Evolutionary conservation across 2,113 vertebrate genomes (phyloP), one percentile per base, ranked within the genome.

Genomic region (Tachuris rubrigastra): DNA sequence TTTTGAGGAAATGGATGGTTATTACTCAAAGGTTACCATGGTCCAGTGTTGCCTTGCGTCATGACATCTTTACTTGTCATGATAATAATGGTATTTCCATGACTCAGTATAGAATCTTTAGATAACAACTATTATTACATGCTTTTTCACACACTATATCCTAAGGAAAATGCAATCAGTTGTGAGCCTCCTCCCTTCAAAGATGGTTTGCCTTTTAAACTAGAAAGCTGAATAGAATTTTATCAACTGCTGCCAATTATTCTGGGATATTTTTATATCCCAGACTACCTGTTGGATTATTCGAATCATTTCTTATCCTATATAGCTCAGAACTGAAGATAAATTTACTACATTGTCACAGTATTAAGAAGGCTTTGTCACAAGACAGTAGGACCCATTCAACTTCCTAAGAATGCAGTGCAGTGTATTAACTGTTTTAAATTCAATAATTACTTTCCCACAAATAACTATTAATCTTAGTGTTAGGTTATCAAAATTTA

Each of bases 401-500:
- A 83, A 69, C 23, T 85, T 90, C 79, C 71, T 89, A 78, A 87
- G 82, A 89, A 78, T 60, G 22, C 22, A 63, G 20, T 92, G 16
- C 31, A 82, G 71, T 58, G 21, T 78, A 76, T 59, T 79, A 85
- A 42, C n/a, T 41, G 4, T 65, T 59, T 44, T 86, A 89, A 86
- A 73, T 37, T 1, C 91, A 90, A 79, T 8, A 88, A 76, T 56
- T 72, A 77, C 56, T 90, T 12, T 91, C 56, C 81, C 73, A 60
- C 55, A 95, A 95, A 87, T 87, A 96, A 94, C 37, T 95, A 44
- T 56, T 59, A 97, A 88, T 90, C 75, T 76, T 95, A 94, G 59
- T n/a, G 50, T 74, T 3, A 3, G 8, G 1, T 49, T 66, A 79
- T 66, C 31, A 89, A 84, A 93, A 91, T 68, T 55, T 55, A 60